Base-by-base conservation (phyloP, 2,113 vertebrate species). In the Theristicus caerulescens region DNA sequence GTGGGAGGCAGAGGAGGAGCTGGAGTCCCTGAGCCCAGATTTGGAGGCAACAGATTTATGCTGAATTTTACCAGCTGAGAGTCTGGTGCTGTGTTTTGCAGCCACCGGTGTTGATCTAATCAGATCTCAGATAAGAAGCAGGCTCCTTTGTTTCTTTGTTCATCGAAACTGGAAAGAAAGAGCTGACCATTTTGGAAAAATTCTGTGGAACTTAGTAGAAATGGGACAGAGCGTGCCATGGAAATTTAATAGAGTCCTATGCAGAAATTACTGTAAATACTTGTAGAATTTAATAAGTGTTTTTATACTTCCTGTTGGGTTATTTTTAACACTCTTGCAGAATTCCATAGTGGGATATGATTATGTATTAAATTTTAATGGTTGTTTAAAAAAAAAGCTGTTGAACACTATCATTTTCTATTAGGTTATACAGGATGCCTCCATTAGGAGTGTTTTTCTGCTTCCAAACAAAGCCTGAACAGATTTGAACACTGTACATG, bases 251-350 rank as follows among this genome's bases (percentile, higher is more conserved):
- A 83, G 94, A 96, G 88, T 94, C 88, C 61, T 73, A 55, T 81
- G 82, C 86, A 93, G 92, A 95, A 97, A 94, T 95, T 93, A 95
- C 87, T 93, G 92, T 93, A 97, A 96, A 96, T 95, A 92, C 71
- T 69, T 93, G 87, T 70, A 96, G 92, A 94, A 96, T 96, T 97
- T 96, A 96, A 94, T 96, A 92, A 92, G 82, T 59, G 64, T 51
- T 92, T 97, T 97, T 96, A 95, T 96, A 79, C 88, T 96, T 97
- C 95, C 96, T 95, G 79, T 90, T 93, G 86, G 96, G 95, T 94
- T 96, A 96, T 96, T 96, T 96, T 97, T 97, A 95, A 94, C 82
- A 66, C 92, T 96, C 82, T 58, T 74, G 59, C 27, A 78, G 88
- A 88, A 96, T 94, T 96, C 82, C 7, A 0, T 74, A 24, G 71